Base-by-base conservation (phyloP, 1,140 invertebrate genomes). In the Watersipora subatra region DNA sequence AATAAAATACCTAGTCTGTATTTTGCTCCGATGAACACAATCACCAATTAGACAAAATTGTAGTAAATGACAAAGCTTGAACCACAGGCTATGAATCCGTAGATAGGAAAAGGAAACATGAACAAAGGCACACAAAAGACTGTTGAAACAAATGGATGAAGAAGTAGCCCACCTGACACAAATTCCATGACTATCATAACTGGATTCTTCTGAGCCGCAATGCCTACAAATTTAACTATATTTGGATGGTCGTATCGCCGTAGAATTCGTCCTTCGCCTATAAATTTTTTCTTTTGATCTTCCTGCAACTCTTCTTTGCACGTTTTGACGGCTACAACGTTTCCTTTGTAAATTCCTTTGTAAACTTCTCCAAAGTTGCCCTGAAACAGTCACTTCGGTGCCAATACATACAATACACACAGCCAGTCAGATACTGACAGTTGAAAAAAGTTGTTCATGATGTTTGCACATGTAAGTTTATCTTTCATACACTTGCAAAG, bases 181-280 rank as follows among this genome's bases (percentile, higher is more conserved):
- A 94, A 83, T 82, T 98, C 94, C 93, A 98, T 96, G 24, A 97
- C 91, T 73, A 98, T 97, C 93, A 97, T 97, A 61, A 98, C 94
- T 0, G 95, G 95, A 73, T 97, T 93, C 74, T 96, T 93, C 76
- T 96, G 92, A 59, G 96, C 93, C 73, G 93, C 95, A 71, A 98
- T 97, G 24, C 94, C 94, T 70, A 97, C 95, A n/a, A 97, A 85
- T 73, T 91, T 88, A 19, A 80, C 78, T 58, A 80, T 80, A 79
- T 97, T 97, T 0, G 91, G 91, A 83, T 97, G 94, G 78, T 95
- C 89, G 76, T 97, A 97, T 76, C 97, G 92, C 73, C 95, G 95
- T 2, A 97, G 82, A 65, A 97, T 97, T 68, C 92, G 83, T 0
- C 93, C 94, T 76, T 97, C 93, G 78, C 94, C 92, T 22, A 97